Conservation (phyloP, 1,140 invertebrate genomes). For the Zaprionus kolodkinae region DNA sequence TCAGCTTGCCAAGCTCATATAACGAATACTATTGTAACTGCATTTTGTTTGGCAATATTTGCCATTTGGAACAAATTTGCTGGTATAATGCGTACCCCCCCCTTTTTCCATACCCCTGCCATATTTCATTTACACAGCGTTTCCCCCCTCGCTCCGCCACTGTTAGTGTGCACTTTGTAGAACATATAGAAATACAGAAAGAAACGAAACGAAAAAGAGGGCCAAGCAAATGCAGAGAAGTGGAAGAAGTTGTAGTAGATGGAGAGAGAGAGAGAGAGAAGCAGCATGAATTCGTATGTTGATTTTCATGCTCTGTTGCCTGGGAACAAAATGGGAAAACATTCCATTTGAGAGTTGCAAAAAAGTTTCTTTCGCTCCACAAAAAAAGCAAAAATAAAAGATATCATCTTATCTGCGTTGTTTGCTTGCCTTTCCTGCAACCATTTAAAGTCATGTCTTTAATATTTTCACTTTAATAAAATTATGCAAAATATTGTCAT, state of each 20-base stretch:
- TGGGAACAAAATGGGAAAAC: constrained; percentile 76
- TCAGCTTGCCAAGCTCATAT: neutral
- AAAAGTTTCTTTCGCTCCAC: constrained; percentile 27
- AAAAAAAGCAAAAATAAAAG: neutral
- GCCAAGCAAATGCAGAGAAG: neutral
- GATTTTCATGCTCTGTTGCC: constrained; percentile 77
- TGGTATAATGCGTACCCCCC: neutral
- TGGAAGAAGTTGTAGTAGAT: constrained; percentile 11
- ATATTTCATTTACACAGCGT: constrained; percentile 38
- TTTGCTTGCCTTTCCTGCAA: constrained; percentile 29
- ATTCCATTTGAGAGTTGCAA: constrained; percentile 50
- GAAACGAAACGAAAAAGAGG: constrained; percentile 19
- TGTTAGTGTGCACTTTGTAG: constrained; percentile 51
- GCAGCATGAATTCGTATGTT: constrained; percentile 62
- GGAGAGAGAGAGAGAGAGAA: no score
- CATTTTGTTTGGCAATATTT: constrained; percentile 19
- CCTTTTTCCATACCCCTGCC: neutral
- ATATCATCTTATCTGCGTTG: constrained; percentile 72
- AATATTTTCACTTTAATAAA: constrained; percentile 39
- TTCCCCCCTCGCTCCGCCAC: constrained; percentile 9
- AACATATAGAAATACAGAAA: constrained; percentile 33
- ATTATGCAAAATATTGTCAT: constrained; percentile 70
- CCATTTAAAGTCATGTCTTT: constrained; percentile 33
- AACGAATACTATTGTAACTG: constrained; percentile 11
- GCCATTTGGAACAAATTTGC: constrained; percentile 25